These are phyloP conservation scores for Leptinotarsa rubiginosa DNA, from an alignment of 2,888 invertebrate genomes.

Conservation along the genomic window DNA sequence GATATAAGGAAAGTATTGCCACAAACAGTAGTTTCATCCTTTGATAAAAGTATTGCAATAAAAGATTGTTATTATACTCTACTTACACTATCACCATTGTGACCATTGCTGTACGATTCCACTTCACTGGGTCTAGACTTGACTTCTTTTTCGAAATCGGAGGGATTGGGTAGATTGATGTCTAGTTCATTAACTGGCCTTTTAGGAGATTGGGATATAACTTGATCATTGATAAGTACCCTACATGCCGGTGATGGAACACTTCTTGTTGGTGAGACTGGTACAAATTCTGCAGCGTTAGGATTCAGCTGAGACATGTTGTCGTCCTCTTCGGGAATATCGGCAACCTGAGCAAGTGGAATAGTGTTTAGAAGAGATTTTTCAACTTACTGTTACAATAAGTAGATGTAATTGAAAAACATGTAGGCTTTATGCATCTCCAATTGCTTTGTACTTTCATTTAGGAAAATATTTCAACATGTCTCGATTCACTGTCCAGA, in stretches of 20 bases:
- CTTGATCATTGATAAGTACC: slow-evolving; percentile 59
- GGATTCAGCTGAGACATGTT: slow-evolving; percentile 85
- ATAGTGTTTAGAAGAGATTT: neutral
- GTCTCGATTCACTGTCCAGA: too few species aligned
- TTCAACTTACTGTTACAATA: neutral
- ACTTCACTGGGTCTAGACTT: slow-evolving; percentile 74
- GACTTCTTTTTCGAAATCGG: slow-evolving; percentile 76
- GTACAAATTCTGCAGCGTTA: slow-evolving; percentile 87
- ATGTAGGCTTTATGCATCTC: too few species aligned
- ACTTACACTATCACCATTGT: slow-evolving; percentile 66
- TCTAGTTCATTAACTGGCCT: slow-evolving; percentile 74
- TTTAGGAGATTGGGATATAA: slow-evolving; percentile 79
- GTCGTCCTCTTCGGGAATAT: slow-evolving; percentile 67
- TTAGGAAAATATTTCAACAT: too few species aligned
- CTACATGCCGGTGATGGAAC: slow-evolving; percentile 66
- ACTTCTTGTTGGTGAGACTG: slow-evolving; percentile 72
- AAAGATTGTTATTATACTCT: slow-evolving; percentile 22
- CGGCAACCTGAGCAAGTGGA: slow-evolving; percentile 50
- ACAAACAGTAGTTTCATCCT: too few species aligned
- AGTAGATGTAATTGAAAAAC: neutral
- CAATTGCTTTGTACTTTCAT: too few species aligned
- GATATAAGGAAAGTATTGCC: too few species aligned
- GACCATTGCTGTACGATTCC: slow-evolving; percentile 69
- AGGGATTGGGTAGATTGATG: slow-evolving; percentile 69
- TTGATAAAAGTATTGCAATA: neutral